These are phyloP conservation scores for Galerucella pusilla DNA, from an alignment of 2,888 invertebrate genomes.

Conservation along the genomic window DNA sequence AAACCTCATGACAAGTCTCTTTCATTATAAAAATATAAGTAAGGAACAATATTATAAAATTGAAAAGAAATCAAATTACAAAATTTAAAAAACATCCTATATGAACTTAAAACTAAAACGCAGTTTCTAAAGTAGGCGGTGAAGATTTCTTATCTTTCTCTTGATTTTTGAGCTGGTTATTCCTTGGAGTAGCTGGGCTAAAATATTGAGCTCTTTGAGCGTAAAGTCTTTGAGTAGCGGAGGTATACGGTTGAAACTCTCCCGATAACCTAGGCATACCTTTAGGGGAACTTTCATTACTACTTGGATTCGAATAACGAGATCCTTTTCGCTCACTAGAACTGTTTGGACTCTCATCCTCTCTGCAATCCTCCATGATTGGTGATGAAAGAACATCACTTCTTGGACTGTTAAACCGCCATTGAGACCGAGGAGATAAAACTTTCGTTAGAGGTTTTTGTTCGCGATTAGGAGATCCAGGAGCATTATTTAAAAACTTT, in stretches of 20 bases:
- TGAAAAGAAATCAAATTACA: too few species aligned
- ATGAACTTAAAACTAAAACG: conserved; percentile 63
- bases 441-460: conserved; percentile 68
- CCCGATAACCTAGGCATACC: conserved; percentile 37
- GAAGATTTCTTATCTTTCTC: conserved; percentile 53
- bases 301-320: conserved; percentile 40
- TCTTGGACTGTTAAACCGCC: conserved; percentile 79
- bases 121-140: conserved; percentile 73
- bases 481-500: conserved; percentile 68
- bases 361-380: conserved; percentile 86
- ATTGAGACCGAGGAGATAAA: conserved; percentile 76
- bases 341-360: conserved; percentile 77
- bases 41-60: not conserved
- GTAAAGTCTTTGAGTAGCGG: conserved; percentile 67
- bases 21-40: not conserved
- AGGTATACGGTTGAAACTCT: conserved; percentile 42
- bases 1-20: not conserved
- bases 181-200: conserved; percentile 44
- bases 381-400: conserved; percentile 88
- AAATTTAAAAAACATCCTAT: conserved; percentile 36
- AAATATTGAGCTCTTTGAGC: conserved; percentile 74
- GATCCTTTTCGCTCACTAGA: conserved; percentile 68
- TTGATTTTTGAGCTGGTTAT: conserved; percentile 42
- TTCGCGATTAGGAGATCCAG: conserved; percentile 67
- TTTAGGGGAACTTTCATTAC: conserved; percentile 39